A percentile compares a stretch with the other conserved stretches of the same genome.
Conservation (phyloP, 2,888 invertebrate genomes). For the Apocheima hispidaria region DNA sequence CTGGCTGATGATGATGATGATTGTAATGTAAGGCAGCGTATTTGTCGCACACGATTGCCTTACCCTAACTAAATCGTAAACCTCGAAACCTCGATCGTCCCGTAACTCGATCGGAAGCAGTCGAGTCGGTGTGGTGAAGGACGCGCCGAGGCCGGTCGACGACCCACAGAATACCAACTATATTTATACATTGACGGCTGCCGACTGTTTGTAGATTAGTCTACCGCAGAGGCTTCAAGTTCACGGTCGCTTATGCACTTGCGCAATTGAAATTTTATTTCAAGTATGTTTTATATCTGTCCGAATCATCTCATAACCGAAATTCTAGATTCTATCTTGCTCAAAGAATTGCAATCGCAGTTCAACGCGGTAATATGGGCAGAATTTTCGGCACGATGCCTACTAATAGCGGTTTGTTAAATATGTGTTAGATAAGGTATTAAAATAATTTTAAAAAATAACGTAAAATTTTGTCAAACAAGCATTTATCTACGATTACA, state of each 20-base stretch:
- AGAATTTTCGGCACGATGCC: no score
- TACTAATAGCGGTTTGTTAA: no score
- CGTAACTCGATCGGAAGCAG: slow-evolving; percentile 52
- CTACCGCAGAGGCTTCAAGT: slow-evolving; percentile 53
- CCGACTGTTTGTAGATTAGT: slow-evolving; percentile 54
- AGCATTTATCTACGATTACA: no score
- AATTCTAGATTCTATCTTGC: no score
- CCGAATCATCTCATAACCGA: no score
- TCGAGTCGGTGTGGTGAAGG: slow-evolving; percentile 68
- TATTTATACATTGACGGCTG: slow-evolving; percentile 72
- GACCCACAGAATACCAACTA: slow-evolving; percentile 69
- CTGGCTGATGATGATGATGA: no score
- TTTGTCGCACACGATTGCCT: not conserved
- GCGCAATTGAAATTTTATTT: not conserved
- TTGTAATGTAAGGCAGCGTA: not conserved
- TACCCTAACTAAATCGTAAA: not conserved
- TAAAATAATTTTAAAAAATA: no score
- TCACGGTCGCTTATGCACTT: slow-evolving; percentile 46
- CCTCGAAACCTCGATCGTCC: slow-evolving; percentile 1
- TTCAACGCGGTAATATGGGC: no score
- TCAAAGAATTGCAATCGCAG: no score
- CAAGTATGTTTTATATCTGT: not conserved
- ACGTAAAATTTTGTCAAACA: no score
- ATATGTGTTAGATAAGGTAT: no score
- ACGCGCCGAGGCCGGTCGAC: slow-evolving; percentile 80